These are phyloP conservation scores for Caenorhabditis sp. DNA, from an alignment of 2,888 invertebrate genomes.

Conservation along the genomic window DNA sequence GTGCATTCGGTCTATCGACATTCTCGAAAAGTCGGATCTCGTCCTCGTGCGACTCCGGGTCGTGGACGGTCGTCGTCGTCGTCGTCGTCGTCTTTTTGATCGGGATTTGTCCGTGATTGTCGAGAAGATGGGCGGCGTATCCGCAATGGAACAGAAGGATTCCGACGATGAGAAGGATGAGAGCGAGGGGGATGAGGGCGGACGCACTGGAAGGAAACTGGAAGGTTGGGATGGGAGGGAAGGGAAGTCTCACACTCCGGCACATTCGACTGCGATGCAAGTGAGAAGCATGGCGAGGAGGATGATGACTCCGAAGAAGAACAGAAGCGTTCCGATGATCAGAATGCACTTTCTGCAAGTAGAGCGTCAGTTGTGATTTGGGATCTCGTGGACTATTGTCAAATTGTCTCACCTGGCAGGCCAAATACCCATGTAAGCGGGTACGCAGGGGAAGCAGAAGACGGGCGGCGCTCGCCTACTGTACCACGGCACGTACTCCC, in stretches of 20 bases:
- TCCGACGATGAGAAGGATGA: constrained; percentile 78
- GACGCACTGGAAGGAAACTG: constrained; percentile 66
- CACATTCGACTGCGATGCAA: constrained; percentile 78
- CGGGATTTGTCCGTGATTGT: constrained; percentile 73
- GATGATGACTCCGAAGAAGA: constrained; percentile 76
- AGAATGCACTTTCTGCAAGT: constrained; percentile 72
- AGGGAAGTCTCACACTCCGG: constrained; percentile 66
- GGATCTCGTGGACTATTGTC: no score
- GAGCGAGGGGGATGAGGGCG: constrained; percentile 74
- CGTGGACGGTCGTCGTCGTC: constrained; percentile 62
- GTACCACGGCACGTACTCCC: constrained; percentile 78
- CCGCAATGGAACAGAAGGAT: constrained; percentile 78
- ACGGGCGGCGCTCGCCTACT: constrained; percentile 72
- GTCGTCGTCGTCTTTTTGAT: constrained; percentile 72
- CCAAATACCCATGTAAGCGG: constrained; percentile 76
- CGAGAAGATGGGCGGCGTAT: constrained; percentile 79
- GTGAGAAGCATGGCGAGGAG: constrained; percentile 74
- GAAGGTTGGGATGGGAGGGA: not conserved
- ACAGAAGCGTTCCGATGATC: constrained; percentile 74
- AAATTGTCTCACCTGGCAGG: constrained; percentile 68
- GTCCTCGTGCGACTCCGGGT: constrained; percentile 70
- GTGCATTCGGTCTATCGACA: constrained; percentile 57
- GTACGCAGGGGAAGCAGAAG: constrained; percentile 78
- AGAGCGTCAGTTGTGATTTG: not conserved
- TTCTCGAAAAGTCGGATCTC: constrained; percentile 66